Conservation (phyloP, 64 coral and sea anemone species). For the Montipora efflorescens region DNA sequence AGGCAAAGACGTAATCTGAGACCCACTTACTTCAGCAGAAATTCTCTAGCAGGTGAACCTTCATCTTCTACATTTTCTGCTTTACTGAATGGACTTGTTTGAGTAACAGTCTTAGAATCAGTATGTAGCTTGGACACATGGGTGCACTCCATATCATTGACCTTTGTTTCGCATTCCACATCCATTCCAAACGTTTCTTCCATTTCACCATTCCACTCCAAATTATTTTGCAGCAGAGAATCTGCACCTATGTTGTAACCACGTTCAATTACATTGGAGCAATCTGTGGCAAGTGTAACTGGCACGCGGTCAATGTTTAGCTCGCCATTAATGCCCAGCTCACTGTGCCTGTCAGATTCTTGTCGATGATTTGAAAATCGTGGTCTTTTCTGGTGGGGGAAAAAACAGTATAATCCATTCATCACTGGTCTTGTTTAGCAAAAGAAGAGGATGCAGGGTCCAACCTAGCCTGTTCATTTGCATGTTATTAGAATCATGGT, state of each 20-base stretch:
- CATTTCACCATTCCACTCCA: not conserved
- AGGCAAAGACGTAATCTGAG: not conserved
- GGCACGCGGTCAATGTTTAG: not conserved
- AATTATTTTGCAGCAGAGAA: constrained; percentile 24
- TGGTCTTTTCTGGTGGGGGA: constrained; percentile 11
- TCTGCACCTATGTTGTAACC: not conserved
- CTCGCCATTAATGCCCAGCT: not conserved
- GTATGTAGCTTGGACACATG: constrained; percentile 10
- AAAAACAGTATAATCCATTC: not conserved
- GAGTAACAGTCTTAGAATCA: not conserved
- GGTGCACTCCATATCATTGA: too few relatives aligned
- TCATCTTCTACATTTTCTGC: not conserved
- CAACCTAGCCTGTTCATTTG: too few relatives aligned
- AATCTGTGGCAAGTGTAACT: not conserved
- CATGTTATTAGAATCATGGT: too few relatives aligned
- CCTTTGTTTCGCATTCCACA: not conserved
- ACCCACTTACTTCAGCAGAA: constrained; percentile 13
- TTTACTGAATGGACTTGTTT: not conserved
- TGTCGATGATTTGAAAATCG: not conserved
- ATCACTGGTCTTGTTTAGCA: too few relatives aligned
- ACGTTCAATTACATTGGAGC: not conserved
- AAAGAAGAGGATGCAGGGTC: too few relatives aligned
- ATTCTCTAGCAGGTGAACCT: constrained; percentile 47
- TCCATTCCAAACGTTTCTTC: constrained; percentile 13
- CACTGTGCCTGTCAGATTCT: not conserved